phyloP scores from a whole-genome alignment of 1,140 invertebrate species.

The Chionoecetes opilio region DNA sequence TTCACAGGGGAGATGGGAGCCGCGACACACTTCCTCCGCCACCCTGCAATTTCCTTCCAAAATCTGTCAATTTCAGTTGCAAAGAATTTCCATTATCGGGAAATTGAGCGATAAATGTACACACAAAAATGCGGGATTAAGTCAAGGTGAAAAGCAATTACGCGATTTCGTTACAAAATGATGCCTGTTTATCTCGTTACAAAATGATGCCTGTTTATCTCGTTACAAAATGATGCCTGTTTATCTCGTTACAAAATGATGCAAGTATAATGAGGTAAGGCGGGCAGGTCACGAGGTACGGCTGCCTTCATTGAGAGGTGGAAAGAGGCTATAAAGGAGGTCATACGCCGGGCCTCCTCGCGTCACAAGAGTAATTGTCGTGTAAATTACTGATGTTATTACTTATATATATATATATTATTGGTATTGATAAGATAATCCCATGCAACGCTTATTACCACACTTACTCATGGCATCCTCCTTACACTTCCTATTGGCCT shows the following conservation, averaged over 20 bases:
- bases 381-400: no score
- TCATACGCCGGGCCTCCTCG: background rate
- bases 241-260: no score
- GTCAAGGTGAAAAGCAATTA: constrained; percentile 71
- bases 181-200: no score
- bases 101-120: constrained; percentile 62
- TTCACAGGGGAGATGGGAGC: constrained; percentile 58
- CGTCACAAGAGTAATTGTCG: no score
- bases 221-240: no score
- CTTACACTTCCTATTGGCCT: no score
- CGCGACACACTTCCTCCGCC: constrained; percentile 50
- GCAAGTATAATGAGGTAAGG: constrained; percentile 63
- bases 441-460: no score
- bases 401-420: no score
- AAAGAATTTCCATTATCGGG: constrained; percentile 71
- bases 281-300: constrained; percentile 48
- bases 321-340: background rate
- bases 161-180: constrained; percentile 59
- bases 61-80: constrained; percentile 70
- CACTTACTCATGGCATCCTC: no score
- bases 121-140: constrained; percentile 45
- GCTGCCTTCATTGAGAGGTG: constrained; percentile 33
- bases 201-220: no score
- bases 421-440: no score
- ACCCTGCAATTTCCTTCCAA: constrained; percentile 63